Conservation (phyloP, 2,888 invertebrate genomes). For the Phytoseiulus persimilis region DNA sequence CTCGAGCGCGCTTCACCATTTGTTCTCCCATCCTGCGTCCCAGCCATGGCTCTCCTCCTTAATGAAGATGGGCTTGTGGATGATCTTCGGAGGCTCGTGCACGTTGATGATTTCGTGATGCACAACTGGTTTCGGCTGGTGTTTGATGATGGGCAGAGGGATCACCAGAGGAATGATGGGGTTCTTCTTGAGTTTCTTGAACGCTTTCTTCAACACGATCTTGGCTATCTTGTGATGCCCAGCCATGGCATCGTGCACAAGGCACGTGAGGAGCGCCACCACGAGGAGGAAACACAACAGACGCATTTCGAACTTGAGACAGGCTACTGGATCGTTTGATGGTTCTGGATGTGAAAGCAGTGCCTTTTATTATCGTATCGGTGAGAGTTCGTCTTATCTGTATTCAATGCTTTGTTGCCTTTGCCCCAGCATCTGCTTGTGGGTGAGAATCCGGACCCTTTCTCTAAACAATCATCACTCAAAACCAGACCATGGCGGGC, state of each 20-base stretch:
- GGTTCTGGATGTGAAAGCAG: neutral
- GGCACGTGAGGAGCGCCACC: neutral
- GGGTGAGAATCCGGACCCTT: constrained; percentile 14
- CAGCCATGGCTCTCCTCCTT: constrained; percentile 13
- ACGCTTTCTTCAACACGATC: constrained; percentile 27
- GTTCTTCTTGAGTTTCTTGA: constrained; percentile 13
- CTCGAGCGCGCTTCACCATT: neutral
- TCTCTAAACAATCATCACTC: constrained; percentile 38
- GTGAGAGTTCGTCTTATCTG: neutral
- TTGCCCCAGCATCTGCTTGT: neutral
- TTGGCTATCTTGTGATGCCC: constrained; percentile 31
- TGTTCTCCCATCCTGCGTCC: constrained; percentile 29
- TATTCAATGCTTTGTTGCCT: neutral
- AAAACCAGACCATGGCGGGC: constrained; percentile 8
- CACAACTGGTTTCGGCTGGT: constrained; percentile 24
- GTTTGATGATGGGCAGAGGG: constrained; percentile 29
- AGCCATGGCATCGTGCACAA: constrained; percentile 9
- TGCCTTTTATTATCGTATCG: constrained; percentile 5
- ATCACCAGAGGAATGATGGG: constrained; percentile 27
- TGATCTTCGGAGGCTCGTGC: constrained; percentile 30
- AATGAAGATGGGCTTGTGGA: constrained; percentile 31
- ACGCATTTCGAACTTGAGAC: constrained; percentile 15
- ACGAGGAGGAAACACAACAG: neutral
- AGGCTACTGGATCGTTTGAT: neutral
- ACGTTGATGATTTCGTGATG: constrained; percentile 37